Base-by-base conservation (phyloP, 2,888 invertebrate genomes). In the Strigamia crassipes region DNA sequence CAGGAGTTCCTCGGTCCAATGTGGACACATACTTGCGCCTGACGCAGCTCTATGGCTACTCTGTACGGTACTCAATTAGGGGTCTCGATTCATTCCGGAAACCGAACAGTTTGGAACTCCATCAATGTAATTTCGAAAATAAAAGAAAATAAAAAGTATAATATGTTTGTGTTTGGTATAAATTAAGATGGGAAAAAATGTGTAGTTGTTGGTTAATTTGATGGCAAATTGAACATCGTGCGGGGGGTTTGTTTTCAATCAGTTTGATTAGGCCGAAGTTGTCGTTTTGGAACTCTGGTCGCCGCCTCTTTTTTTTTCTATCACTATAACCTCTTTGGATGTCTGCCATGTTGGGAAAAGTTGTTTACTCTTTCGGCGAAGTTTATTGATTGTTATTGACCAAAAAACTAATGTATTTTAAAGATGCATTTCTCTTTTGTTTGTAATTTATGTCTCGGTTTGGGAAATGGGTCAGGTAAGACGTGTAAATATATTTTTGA, bases 401-500 rank as follows among this genome's bases (percentile, higher is more conserved):
- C 15, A 46, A 46, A 46, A 46, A 46, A 46, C 46, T 27, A 46
- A 46, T 46, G 46, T 15, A 46, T 46, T 46, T 46, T 46, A 38
- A 38, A 38, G 38, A 9, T 38, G 38, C 38, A 38, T 38, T 38
- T 38, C 10, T 38, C 51, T 18, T 18, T 6, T 51, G 8, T 66
- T 21, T 66, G 23, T 66, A 66, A 66, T 66, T 66, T 66, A 66
- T 66, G 21, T 66, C 6, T 66, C 5, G 61, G 61, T 66, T 51
- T 23, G 23, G 61, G 21, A 23, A 66, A 66, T 23, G 61, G 61
- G 61, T 66, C 61, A 66, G 23, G 61, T 66, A 66, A 66, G 21
- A n/a, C 18, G 61, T 66, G 61, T 66, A 66, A n/a, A 23, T 66
- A 23, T 23, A 27, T 27, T 27, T 27, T 27, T 23, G 1, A 38